A percentile compares a stretch with the other conserved stretches of the same genome.
Conservation (phyloP, 2,113 vertebrate species). For the Aplodontia rufa region DNA sequence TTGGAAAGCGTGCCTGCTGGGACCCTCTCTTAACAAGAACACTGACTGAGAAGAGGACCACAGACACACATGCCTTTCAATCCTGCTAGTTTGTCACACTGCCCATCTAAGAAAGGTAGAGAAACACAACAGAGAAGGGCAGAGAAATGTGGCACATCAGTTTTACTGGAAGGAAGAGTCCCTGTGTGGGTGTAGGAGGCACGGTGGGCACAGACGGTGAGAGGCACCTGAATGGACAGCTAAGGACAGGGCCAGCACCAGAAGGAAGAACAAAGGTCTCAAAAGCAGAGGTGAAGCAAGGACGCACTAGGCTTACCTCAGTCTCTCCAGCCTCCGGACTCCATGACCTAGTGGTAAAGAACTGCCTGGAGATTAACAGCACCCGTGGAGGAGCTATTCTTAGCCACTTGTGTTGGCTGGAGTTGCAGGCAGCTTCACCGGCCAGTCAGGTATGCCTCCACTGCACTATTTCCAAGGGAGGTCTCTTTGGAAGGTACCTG, state of each 20-base stretch:
- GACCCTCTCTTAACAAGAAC: neutral
- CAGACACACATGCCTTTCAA: neutral
- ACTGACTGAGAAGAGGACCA: neutral
- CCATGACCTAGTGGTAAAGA: neutral
- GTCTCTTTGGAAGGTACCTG: neutral
- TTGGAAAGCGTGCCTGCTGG: neutral
- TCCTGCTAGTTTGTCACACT: neutral
- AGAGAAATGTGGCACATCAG: rapidly evolving
- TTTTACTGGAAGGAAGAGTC: neutral
- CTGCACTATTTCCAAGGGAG: neutral
- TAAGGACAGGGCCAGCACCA: neutral
- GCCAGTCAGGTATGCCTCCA: neutral
- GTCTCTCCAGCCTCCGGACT: neutral
- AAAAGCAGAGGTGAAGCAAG: neutral
- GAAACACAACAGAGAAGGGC: neutral
- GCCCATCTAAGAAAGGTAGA: neutral
- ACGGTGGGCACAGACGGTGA: neutral
- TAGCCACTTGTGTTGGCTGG: neutral
- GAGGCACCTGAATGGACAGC: neutral
- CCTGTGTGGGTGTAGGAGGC: rapidly evolving
- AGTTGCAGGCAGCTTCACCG: neutral
- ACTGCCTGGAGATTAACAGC: neutral
- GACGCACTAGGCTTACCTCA: neutral
- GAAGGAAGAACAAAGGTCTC: neutral
- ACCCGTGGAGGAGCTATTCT: neutral